Evolutionary conservation across 35 echinoderm and acorn worm genomes (phyloP).

Genomic region (Heliocidaris erythrogramma): DNA sequence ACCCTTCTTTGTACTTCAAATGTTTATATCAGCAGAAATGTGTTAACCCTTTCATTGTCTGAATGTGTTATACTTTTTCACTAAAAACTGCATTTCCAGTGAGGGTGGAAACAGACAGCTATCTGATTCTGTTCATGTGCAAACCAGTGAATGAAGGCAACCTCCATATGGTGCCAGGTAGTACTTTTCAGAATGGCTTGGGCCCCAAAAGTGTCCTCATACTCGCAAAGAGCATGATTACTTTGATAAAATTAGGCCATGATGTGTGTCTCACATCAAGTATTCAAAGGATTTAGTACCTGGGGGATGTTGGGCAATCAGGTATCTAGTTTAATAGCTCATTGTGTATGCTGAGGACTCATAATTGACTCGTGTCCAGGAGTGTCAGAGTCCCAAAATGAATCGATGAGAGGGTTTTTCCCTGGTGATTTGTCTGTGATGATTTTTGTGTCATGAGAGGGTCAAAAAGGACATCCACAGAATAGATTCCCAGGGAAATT

Average conservation of each 20-base stretch:
- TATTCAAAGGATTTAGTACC: background rate
- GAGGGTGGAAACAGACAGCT: background rate
- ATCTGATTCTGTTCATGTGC: background rate
- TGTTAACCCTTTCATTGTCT: background rate
- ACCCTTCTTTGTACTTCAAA: too few relatives aligned
- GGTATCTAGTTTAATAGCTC: conserved; percentile 3
- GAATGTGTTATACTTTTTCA: background rate
- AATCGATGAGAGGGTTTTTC: background rate
- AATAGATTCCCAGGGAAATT: background rate
- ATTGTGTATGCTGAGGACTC: background rate
- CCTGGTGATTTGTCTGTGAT: background rate
- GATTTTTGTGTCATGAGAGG: background rate
- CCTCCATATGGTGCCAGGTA: background rate
- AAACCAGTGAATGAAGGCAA: background rate
- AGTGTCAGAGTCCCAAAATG: background rate
- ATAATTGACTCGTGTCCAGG: background rate
- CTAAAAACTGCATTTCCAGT: background rate
- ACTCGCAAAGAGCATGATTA: background rate
- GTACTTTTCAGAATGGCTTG: background rate
- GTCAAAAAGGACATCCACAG: background rate
- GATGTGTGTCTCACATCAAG: background rate
- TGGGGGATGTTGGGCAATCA: background rate
- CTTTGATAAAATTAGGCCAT: background rate
- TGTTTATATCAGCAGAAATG: too few relatives aligned
- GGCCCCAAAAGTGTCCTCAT: background rate